These are phyloP conservation scores for Drosophila orena DNA, from an alignment of 1,140 invertebrate genomes.

Conservation along the genomic window DNA sequence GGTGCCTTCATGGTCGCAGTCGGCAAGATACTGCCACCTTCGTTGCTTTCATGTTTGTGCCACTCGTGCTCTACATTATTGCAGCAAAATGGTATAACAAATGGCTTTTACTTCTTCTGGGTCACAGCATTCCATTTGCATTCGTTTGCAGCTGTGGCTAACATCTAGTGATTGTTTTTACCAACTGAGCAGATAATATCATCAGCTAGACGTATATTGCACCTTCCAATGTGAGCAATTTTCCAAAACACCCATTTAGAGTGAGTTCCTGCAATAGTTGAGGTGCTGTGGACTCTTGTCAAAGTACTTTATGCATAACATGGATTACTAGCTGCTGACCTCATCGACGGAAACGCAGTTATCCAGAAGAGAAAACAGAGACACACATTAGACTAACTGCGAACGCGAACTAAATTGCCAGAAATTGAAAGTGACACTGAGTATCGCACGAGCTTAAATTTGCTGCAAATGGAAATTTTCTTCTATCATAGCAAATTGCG, in stretches of 20 bases:
- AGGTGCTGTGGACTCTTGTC: background rate
- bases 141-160: background rate
- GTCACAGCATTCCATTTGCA: constrained; percentile 26
- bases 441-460: constrained; percentile 53
- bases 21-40: constrained; percentile 6
- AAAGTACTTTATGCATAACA: background rate
- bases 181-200: background rate
- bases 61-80: constrained; percentile 37
- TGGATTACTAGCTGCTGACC: constrained; percentile 46
- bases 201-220: background rate
- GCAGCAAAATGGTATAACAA: constrained; percentile 40
- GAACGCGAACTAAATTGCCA: constrained; percentile 78
- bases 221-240: background rate
- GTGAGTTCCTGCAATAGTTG: background rate
- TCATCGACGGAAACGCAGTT: constrained; percentile 60
- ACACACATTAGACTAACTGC: constrained; percentile 43
- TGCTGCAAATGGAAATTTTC: constrained; percentile 40
- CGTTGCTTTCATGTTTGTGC: constrained; percentile 22
- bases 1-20: constrained; percentile 14
- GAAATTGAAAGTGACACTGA: constrained; percentile 80
- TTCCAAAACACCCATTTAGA: background rate
- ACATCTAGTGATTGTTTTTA: background rate
- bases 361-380: constrained; percentile 21
- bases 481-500: constrained; percentile 59
- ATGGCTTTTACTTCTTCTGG: no score